phyloP scores from a whole-genome alignment of 2,888 invertebrate genomes.

The Drosophila pegasa region DNA sequence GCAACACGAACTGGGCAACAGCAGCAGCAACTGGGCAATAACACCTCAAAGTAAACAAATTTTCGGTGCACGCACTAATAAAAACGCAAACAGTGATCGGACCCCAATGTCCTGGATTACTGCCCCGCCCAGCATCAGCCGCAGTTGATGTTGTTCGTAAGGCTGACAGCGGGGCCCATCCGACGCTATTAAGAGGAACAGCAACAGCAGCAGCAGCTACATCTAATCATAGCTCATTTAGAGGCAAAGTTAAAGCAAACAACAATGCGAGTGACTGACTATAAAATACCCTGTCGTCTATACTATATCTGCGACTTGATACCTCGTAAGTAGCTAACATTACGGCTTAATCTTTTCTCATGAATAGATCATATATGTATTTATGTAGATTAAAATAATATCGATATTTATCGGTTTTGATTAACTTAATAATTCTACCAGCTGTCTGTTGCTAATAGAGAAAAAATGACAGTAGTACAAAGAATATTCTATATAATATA shows the following conservation, averaged over 20 bases:
- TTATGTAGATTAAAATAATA: not conserved
- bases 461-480: not conserved
- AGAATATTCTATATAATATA: not conserved
- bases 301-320: not conserved
- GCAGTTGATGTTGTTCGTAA: not conserved
- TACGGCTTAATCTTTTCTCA: not conserved
- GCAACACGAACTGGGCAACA: slow-evolving; percentile 4
- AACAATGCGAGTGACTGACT: not conserved
- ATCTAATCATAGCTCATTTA: slow-evolving; percentile 23
- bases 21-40: slow-evolving; percentile 18
- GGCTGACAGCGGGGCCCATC: slow-evolving; percentile 20
- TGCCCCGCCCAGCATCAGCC: not conserved
- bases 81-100: slow-evolving; percentile 42
- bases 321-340: not conserved
- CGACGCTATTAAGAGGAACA: slow-evolving; percentile 37
- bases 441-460: too few relatives aligned
- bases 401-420: not conserved
- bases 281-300: not conserved
- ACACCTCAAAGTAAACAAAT: slow-evolving; percentile 56
- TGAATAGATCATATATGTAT: not conserved
- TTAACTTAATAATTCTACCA: too few relatives aligned
- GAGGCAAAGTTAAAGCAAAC: not conserved
- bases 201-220: not conserved
- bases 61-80: slow-evolving; percentile 45
- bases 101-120: slow-evolving; percentile 2